Percentiles rank a stretch among this genome's conserved stretches.
Conservation (phyloP, 1,140 invertebrate genomes). For the Brachionus angularis region DNA sequence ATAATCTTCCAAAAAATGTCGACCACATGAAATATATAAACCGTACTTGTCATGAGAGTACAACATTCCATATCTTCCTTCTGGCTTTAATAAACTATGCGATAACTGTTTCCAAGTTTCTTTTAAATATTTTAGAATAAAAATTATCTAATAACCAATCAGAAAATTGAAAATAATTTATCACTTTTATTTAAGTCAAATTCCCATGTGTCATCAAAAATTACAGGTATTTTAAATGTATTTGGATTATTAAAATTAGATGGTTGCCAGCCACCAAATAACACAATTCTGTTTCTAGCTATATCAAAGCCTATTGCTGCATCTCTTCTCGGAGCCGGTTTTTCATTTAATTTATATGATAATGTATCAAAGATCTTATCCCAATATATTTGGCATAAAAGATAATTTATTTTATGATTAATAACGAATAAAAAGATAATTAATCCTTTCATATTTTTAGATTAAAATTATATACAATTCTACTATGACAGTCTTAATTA, state of each 20-base stretch:
- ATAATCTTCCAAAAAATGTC: slow-evolving; percentile 19
- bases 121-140: not conserved
- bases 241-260: not conserved
- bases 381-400: slow-evolving; percentile 43
- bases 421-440: no score
- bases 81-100: not conserved
- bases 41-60: slow-evolving; percentile 32
- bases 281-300: not conserved
- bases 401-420: no score
- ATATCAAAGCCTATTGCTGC: slow-evolving; percentile 34
- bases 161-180: not conserved
- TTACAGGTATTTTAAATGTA: slow-evolving; percentile 14
- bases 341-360: not conserved
- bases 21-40: slow-evolving; percentile 11
- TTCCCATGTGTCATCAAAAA: slow-evolving; percentile 42
- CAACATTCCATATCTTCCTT: slow-evolving; percentile 27
- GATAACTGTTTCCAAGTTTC: slow-evolving; percentile 31
- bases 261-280: slow-evolving; percentile 33
- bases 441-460: no score
- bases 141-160: not conserved
- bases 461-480: no score
- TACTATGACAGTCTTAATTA: no score
- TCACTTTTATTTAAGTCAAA: slow-evolving; percentile 41
- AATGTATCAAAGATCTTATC: slow-evolving; percentile 27
- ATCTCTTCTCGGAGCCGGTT: slow-evolving; percentile 33